Conservation (phyloP, 2,797 vertebrate genomes). For the Vultur gryphus region DNA sequence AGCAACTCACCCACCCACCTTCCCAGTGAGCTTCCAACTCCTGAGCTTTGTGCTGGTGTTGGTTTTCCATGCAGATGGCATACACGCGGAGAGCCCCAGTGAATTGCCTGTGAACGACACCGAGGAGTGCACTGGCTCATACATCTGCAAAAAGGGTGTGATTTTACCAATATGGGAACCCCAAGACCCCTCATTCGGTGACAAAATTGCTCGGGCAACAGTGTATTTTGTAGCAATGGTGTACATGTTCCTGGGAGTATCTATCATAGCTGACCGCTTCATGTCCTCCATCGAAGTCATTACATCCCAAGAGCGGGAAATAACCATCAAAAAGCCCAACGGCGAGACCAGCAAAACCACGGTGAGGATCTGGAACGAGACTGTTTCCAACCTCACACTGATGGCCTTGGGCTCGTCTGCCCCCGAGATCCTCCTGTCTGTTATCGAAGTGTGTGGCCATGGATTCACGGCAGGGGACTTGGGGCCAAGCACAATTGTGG, state of each 20-base stretch:
- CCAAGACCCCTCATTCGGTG: slow-evolving; percentile 82
- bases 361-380: slow-evolving; percentile 95
- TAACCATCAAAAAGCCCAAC: slow-evolving; percentile 91
- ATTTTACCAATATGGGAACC: slow-evolving; percentile 91
- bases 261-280: slow-evolving; percentile 95
- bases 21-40: slow-evolving; percentile 66
- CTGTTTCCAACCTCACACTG: slow-evolving; percentile 93
- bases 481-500: slow-evolving; percentile 96
- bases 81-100: slow-evolving; percentile 62
- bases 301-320: slow-evolving; percentile 91
- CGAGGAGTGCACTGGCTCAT: slow-evolving; percentile 78
- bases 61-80: slow-evolving; percentile 47
- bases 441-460: slow-evolving; percentile 96
- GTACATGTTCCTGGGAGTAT: slow-evolving; percentile 97
- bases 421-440: slow-evolving; percentile 93
- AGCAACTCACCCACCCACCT: slow-evolving; percentile 29
- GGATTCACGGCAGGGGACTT: slow-evolving; percentile 89
- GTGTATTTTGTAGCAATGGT: slow-evolving; percentile 91
- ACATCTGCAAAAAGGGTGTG: slow-evolving; percentile 85
- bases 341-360: slow-evolving; percentile 91
- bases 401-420: slow-evolving; percentile 97
- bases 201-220: slow-evolving; percentile 90
- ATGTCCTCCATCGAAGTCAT: slow-evolving; percentile 99
- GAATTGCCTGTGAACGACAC: slow-evolving; percentile 68
- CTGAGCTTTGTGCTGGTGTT: slow-evolving; percentile 71